Percentiles rank a stretch among this genome's conserved stretches.
phyloP scores from a whole-genome alignment of 1,140 invertebrate genomes.

The Ceratoteleas bidentatus region DNA sequence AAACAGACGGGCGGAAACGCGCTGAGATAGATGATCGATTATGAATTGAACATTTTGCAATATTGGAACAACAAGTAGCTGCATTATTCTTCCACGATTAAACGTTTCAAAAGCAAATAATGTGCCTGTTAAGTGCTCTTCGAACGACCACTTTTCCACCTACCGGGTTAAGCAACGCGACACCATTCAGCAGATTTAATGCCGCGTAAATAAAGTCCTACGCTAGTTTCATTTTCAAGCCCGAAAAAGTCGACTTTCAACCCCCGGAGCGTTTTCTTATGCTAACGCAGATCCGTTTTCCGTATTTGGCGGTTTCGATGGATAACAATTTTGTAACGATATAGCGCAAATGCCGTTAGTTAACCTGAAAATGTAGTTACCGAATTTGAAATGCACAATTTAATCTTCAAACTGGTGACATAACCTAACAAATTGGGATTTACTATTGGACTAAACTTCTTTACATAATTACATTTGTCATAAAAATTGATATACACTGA shows the following conservation, averaged over 20 bases:
- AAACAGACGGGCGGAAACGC: neutral
- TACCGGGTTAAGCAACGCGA: slow-evolving; percentile 43
- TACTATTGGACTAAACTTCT: too few species aligned
- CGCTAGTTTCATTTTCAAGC: slow-evolving; percentile 39
- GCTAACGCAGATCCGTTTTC: slow-evolving; percentile 9
- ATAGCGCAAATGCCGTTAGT: too few species aligned
- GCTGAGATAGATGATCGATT: neutral
- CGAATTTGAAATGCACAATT: too few species aligned
- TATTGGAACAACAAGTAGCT: slow-evolving; percentile 41
- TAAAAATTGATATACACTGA: too few species aligned
- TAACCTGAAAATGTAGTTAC: too few species aligned
- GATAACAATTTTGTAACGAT: too few species aligned
- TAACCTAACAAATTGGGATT: too few species aligned
- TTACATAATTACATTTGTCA: too few species aligned
- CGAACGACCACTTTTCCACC: slow-evolving; percentile 46
- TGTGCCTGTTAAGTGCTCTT: slow-evolving; percentile 23
- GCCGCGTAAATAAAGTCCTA: slow-evolving; percentile 48
- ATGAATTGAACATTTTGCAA: neutral
- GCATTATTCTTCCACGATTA: slow-evolving; percentile 49
- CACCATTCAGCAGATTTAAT: slow-evolving; percentile 35
- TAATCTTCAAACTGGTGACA: too few species aligned
- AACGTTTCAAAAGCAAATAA: slow-evolving; percentile 49
- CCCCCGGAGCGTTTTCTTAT: slow-evolving; percentile 36
- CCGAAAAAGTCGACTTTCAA: slow-evolving; percentile 30
- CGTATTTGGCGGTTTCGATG: too few species aligned